phyloP scores from a whole-genome alignment of 2,888 invertebrate species.

The Tetheella fluctuosa region DNA sequence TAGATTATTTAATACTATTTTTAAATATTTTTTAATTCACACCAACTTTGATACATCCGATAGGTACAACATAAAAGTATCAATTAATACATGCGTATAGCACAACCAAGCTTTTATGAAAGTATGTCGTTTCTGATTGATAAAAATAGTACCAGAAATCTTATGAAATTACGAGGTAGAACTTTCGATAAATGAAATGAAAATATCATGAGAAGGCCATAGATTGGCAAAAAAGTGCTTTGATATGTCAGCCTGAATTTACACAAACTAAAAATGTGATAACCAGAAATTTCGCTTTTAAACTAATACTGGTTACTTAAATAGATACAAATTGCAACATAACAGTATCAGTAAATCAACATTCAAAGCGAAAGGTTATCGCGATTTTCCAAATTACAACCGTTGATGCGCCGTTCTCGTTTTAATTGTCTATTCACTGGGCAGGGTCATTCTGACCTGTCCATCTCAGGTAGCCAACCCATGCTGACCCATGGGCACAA shows the following conservation, averaged over 20 bases:
- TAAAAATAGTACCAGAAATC: no score
- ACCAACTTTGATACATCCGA: not conserved
- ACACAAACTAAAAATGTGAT: constrained; percentile 4
- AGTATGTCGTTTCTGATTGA: no score
- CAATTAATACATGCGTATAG: no score
- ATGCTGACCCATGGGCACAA: constrained; percentile 67
- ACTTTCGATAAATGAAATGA: no score
- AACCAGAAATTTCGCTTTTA: constrained; percentile 23
- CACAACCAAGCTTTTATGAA: no score
- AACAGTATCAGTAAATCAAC: constrained; percentile 53
- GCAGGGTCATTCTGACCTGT: constrained; percentile 65
- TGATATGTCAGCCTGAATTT: not conserved
- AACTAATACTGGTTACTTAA: constrained; percentile 35
- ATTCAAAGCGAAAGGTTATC: constrained; percentile 70
- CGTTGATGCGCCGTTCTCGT: constrained; percentile 74
- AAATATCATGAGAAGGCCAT: no score
- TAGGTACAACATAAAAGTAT: no score
- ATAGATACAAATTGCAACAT: constrained; percentile 55
- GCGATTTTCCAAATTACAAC: constrained; percentile 70
- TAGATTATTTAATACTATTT: not conserved
- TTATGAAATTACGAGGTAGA: no score
- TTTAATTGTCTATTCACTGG: constrained; percentile 77
- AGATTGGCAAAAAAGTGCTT: not conserved
- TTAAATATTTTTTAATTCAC: not conserved
- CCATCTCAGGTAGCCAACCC: constrained; percentile 76